phyloP scores from a whole-genome alignment of 2,113 vertebrate genomes.

The Sclerurus mexicanus region DNA sequence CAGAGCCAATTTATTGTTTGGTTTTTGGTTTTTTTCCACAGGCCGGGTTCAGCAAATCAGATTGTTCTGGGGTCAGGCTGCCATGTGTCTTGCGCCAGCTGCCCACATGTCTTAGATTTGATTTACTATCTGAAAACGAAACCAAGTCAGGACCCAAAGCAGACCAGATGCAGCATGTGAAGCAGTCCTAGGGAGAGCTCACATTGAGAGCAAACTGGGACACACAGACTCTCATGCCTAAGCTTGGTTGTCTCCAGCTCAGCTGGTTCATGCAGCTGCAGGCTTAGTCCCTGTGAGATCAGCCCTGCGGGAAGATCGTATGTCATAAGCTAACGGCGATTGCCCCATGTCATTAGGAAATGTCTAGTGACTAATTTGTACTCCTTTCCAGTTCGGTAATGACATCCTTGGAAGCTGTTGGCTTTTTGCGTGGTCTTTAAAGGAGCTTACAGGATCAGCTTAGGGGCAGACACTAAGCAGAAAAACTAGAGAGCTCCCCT shows the following conservation, averaged over 20 bases:
- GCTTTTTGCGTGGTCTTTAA: background rate
- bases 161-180: background rate
- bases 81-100: background rate
- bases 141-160: background rate
- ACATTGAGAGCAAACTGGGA: too few relatives aligned
- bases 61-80: background rate
- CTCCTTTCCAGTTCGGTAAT: background rate
- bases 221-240: background rate
- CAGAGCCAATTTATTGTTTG: too few relatives aligned
- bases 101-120: background rate
- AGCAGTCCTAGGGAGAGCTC: background rate
- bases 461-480: background rate
- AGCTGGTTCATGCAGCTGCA: background rate
- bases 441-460: background rate
- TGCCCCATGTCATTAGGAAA: background rate
- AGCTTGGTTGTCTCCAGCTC: background rate
- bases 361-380: background rate
- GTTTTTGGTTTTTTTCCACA: background rate
- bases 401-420: background rate
- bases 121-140: background rate
- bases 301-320: accelerated
- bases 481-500: background rate
- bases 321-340: background rate
- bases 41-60: background rate
- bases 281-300: background rate